Evolutionary conservation across 92 coral and sea anemone species (phyloP), one percentile per base, ranked within the genome.

Genomic region (Virgularia gustaviana): DNA sequence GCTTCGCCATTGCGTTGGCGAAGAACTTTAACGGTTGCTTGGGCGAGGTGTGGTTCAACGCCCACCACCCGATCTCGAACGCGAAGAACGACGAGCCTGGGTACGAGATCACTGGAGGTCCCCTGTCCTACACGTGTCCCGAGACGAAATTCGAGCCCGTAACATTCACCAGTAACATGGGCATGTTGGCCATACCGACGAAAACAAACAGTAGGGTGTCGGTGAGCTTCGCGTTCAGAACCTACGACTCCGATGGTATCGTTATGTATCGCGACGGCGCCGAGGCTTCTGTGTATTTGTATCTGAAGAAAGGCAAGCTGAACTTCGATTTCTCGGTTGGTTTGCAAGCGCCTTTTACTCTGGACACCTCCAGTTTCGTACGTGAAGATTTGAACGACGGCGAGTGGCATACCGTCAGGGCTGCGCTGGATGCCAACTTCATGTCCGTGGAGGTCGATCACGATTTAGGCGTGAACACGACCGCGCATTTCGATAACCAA

Each of bases 361-460:
- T 91, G 49, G 80, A 83, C 43, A 45, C 74, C 9, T 25, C 16
- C 4, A 32, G 11, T 11, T 67, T 51, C 30, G 80, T 86, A 2
- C 95, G 89, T 18, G 82, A 81, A 51, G 80, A 75, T 63, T 87
- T 91, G 36, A 79, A 85, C 55, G 96, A 91, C 71, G 97, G 97
- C 16, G 78, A 65, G 78, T 91, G 97, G 97, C 97, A 91, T 61
- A 80, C 83, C 66, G 89, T 91, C 68, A 78, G 63, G 43, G 90
- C 95, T 41, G 90, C 96, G 13, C 86, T 86, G n/a, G 81, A 81
- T 43, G 52, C 70, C 2, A 53, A 60, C 18, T 86, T 83, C 33
- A 37, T 91, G 78, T 73, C 87, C 83, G 66, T 91, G 61, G 61
- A 61, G 43, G 56, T 91, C 63, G 96, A 91, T 49, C 60, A 80